These are phyloP conservation scores for Ochropleura plecta DNA, from an alignment of 2,888 invertebrate species.

Conservation along the genomic window DNA sequence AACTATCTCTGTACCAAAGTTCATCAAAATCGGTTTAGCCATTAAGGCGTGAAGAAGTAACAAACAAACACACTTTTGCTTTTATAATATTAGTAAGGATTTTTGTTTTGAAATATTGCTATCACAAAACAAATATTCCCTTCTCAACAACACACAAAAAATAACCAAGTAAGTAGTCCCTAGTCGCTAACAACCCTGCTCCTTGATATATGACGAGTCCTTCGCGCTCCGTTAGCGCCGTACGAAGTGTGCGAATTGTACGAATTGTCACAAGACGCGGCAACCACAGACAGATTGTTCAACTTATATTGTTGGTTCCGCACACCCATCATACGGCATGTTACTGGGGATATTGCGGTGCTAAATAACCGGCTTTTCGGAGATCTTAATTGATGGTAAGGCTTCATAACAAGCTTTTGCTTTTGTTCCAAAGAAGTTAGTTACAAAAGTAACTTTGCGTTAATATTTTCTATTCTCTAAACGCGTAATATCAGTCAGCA, in stretches of 20 bases:
- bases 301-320: constrained; percentile 63
- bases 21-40: too few relatives aligned
- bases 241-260: constrained; percentile 53
- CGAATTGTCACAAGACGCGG: constrained; percentile 59
- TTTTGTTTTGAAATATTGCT: too few relatives aligned
- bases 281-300: constrained; percentile 65
- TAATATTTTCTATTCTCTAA: neutral
- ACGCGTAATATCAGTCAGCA: too few relatives aligned
- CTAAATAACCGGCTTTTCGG: constrained; percentile 56
- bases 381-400: constrained; percentile 54
- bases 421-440: constrained; percentile 16
- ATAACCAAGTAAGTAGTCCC: constrained; percentile 2
- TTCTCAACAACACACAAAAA: neutral
- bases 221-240: constrained; percentile 59
- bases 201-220: constrained; percentile 57
- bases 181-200: constrained; percentile 35
- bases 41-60: too few relatives aligned
- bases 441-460: constrained; percentile 7
- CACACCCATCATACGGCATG: constrained; percentile 55
- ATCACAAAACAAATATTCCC: neutral
- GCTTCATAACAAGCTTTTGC: constrained; percentile 27
- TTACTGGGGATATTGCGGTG: constrained; percentile 47
- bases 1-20: too few relatives aligned
- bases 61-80: too few relatives aligned
- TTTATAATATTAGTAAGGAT: too few relatives aligned